Evolutionary conservation across 2,113 vertebrate species (phyloP).

Genomic region (Salvator merianae): DNA sequence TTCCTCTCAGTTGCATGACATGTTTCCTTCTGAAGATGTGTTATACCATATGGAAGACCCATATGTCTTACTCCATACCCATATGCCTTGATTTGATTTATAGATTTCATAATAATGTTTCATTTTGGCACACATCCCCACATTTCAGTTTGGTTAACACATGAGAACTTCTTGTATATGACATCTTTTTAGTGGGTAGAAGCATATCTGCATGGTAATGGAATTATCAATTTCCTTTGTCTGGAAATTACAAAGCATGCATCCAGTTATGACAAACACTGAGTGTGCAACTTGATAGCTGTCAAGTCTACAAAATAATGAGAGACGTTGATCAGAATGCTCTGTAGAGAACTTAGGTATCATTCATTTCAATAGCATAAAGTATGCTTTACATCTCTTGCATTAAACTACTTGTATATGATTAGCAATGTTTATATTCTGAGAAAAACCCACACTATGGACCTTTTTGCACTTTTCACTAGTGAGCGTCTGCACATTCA

Average conservation of each 20-base stretch:
- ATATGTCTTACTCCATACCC: slow-evolving; percentile 66
- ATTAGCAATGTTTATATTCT: background rate
- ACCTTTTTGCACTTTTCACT: no score
- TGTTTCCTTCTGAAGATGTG: slow-evolving; percentile 60
- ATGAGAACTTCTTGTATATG: background rate
- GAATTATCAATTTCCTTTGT: slow-evolving; percentile 30
- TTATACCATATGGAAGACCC: slow-evolving; percentile 64
- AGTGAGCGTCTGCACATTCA: no score
- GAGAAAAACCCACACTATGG: no score
- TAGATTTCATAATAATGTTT: slow-evolving; percentile 61
- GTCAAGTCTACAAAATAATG: background rate
- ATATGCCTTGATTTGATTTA: slow-evolving; percentile 67
- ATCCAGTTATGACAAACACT: slow-evolving; percentile 9
- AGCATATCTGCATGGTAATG: background rate
- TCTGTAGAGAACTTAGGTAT: background rate
- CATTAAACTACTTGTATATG: background rate
- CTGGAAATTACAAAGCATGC: background rate
- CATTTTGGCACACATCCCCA: slow-evolving; percentile 53
- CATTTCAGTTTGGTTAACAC: slow-evolving; percentile 20
- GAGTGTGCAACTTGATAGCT: background rate
- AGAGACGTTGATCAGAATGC: background rate
- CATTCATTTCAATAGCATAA: background rate
- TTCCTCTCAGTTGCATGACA: slow-evolving; percentile 52
- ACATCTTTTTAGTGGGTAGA: background rate
- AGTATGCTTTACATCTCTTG: background rate